Conservation (phyloP, 2,797 vertebrate species). For the Menidia menidia region DNA sequence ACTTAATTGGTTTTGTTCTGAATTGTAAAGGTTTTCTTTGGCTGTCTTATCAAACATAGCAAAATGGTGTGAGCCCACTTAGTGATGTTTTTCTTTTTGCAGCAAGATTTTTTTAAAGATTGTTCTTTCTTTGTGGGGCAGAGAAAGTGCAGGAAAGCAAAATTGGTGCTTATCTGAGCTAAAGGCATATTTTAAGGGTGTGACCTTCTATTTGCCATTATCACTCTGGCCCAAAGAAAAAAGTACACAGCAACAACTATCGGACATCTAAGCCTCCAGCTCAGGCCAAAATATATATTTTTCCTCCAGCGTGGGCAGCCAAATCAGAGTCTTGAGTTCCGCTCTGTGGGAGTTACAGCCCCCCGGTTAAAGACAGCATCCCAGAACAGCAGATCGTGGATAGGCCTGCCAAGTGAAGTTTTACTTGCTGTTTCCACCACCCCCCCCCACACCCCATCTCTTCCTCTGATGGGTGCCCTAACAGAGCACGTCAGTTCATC, state of each 20-base stretch:
- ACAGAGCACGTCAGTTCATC: slow-evolving; percentile 62
- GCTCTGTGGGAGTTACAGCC: slow-evolving; percentile 65
- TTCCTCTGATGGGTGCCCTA: slow-evolving; percentile 26
- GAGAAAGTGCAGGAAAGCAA: slow-evolving; percentile 25
- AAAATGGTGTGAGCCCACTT: slow-evolving; percentile 3
- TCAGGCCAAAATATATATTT: slow-evolving; percentile 45
- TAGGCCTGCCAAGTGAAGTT: slow-evolving; percentile 54
- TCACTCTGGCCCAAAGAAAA: slow-evolving; percentile 47
- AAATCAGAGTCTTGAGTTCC: slow-evolving; percentile 62
- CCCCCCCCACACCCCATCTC: background rate
- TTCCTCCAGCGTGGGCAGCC: slow-evolving; percentile 61
- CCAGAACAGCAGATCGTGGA: slow-evolving; percentile 59
- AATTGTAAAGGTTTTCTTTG: slow-evolving; percentile 26
- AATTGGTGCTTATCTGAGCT: slow-evolving; percentile 42
- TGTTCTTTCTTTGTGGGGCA: slow-evolving; percentile 36
- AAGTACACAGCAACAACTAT: slow-evolving; percentile 42
- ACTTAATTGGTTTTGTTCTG: slow-evolving; percentile 49
- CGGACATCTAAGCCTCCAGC: slow-evolving; percentile 57
- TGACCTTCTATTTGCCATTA: slow-evolving; percentile 43
- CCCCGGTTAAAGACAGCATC: slow-evolving; percentile 58
- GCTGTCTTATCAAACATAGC: slow-evolving; percentile 11
- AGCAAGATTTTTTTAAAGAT: slow-evolving; percentile 43
- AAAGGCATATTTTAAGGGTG: slow-evolving; percentile 55
- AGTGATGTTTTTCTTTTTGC: slow-evolving; percentile 3
- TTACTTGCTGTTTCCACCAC: slow-evolving; percentile 15